Percentiles rank a stretch among this genome's conserved stretches.
phyloP scores from a whole-genome alignment of 2,888 invertebrate species.

The Laothoe populi region DNA sequence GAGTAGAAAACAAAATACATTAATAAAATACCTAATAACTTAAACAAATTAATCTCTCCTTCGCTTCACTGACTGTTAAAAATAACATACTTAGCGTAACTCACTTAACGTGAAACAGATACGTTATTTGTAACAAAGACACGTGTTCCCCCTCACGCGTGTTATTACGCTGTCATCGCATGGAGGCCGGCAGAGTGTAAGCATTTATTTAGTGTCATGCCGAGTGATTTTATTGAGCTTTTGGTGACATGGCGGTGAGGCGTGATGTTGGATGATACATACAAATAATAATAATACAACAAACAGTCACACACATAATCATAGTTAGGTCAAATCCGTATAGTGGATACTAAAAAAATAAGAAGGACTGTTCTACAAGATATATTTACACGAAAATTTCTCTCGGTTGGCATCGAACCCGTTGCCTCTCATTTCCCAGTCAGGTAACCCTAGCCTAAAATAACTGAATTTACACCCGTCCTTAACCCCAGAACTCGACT shows the following conservation, averaged over 20 bases:
- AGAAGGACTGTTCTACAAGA: no score
- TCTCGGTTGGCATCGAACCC: no score
- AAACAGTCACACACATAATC: no score
- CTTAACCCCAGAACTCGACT: no score
- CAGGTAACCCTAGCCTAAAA: no score
- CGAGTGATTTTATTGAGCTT: background rate
- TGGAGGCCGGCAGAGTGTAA: background rate
- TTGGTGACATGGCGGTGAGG: background rate
- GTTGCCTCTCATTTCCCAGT: no score
- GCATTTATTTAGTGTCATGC: background rate
- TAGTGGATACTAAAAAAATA: no score
- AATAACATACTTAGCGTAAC: slow-evolving; percentile 30
- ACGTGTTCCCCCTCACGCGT: slow-evolving; percentile 9
- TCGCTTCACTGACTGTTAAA: background rate
- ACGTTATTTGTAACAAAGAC: slow-evolving; percentile 1
- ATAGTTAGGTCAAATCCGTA: no score
- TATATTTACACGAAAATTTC: no score
- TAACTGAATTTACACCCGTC: no score
- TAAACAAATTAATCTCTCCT: background rate
- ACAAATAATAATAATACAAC: no score
- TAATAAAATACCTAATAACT: background rate
- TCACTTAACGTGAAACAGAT: slow-evolving; percentile 6
- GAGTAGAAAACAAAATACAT: no score
- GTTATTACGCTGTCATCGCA: slow-evolving; percentile 5
- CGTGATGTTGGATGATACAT: slow-evolving; percentile 4